Base-by-base conservation (phyloP, 1,140 invertebrate species). In the Arion vulgaris region DNA sequence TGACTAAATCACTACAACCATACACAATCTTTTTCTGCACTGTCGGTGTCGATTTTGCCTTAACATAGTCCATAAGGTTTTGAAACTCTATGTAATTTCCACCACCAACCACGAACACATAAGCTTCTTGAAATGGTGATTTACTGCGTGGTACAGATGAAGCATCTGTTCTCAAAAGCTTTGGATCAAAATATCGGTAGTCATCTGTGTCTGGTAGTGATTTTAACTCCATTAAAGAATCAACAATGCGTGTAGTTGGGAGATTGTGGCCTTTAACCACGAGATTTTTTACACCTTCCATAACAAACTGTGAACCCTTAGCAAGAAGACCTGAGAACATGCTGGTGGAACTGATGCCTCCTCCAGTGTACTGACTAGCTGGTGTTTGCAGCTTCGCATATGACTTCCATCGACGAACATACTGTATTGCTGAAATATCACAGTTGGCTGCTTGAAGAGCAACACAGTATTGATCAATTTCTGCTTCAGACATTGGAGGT, bases 61-160 rank as follows among this genome's bases (percentile, higher is more conserved):
- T 98, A 26, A 96, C 96, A 92, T 98, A 99, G 91, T 99, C 98
- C 49, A 97, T 94, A 53, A 99, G 94, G 94, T 99, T 99, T 92
- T 99, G 98, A 92, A 99, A 99, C 93, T 99, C 98, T 87, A 99
- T 99, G 91, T 99, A 99, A 94, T 99, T 99, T 45, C 98, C 98
- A 82, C 98, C 98, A 76, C 98, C 98, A 41, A 99, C 96, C 75
- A 99, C 94, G 92, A 99, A 99, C 15, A 99, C 98, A 86, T 99
- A 95, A 23, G 97, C 91, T 82, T 93, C 92, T 88, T 93, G 92
- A 85, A 93, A 93, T 79, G 93, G 90, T 4, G 92, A 89, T 79
- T 89, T 91, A 85, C 91, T 92, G 82, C 92, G 84, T 26, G 92
- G 90, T 57, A 91, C 85, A 17, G 88, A 88, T 74, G 86, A 82